Percentiles rank a stretch among this genome's conserved stretches.
phyloP scores from a whole-genome alignment of 2,113 vertebrate species.

The Rafetus swinhoei region DNA sequence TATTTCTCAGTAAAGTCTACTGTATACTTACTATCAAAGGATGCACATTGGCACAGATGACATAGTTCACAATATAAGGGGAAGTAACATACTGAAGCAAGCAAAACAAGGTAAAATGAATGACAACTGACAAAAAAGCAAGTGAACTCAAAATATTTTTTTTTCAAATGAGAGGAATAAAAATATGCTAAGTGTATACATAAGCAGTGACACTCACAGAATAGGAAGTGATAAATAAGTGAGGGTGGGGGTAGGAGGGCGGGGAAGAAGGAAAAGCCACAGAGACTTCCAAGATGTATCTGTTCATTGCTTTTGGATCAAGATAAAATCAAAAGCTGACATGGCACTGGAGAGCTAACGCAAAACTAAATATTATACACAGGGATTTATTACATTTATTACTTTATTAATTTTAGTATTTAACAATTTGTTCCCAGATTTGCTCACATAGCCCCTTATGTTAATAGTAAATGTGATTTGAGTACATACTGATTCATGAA shows the following conservation, averaged over 20 bases:
- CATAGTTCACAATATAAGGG: slow-evolving; percentile 74
- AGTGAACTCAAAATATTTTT: slow-evolving; percentile 72
- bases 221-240: slow-evolving; percentile 67
- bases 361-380: background rate
- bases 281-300: slow-evolving; percentile 37
- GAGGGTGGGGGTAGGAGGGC: slow-evolving; percentile 11
- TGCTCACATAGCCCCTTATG: background rate
- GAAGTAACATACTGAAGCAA: slow-evolving; percentile 75
- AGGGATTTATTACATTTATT: background rate
- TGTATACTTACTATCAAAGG: slow-evolving; percentile 71
- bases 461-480: background rate
- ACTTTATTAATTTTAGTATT: background rate
- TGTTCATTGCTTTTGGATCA: background rate
- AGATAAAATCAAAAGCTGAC: background rate
- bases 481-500: background rate
- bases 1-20: slow-evolving; percentile 81
- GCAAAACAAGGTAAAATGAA: slow-evolving; percentile 78
- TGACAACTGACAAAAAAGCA: slow-evolving; percentile 78
- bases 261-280: slow-evolving; percentile 27
- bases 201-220: slow-evolving; percentile 65
- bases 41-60: slow-evolving; percentile 76
- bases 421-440: background rate
- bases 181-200: slow-evolving; percentile 74
- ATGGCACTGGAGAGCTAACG: background rate
- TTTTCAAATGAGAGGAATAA: slow-evolving; percentile 71